Base-by-base conservation (phyloP, 92 coral and sea anemone species). In the Palythoa grandis region DNA sequence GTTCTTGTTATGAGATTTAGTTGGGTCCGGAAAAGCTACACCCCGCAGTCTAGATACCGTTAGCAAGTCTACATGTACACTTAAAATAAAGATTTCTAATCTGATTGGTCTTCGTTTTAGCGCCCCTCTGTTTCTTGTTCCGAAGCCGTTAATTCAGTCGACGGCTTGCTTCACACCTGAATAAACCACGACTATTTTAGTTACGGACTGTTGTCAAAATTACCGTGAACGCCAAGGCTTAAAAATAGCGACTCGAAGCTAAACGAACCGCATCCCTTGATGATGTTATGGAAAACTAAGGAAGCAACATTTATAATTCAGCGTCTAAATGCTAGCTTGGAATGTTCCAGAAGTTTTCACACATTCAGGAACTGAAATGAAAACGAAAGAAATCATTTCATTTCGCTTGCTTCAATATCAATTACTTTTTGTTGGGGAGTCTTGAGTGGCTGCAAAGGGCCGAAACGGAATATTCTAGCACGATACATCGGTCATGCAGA, bases 331-430 rank as follows among this genome's bases (percentile, higher is more conserved):
- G 52, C 19, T 29, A 0, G 57, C 72, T 68, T 47, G 14, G 74
- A 80, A 80, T 29, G 43, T 67, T 80, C 85, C 47, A 80, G 85
- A 80, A 17, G 25, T 61, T 39, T 6, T 15, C 5, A 15, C 11
- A 48, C 72, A 24, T 11, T 80, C 48, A 22, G 53, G 9, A 24
- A 60, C 83, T 60, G 39, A 29, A 76, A 22, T 54, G 63, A 53
- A 19, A 53, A 12, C 66, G 68, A 80, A 23, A 67, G 60, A 80
- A 43, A 23, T 80, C 43, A 50, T 80, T 80, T 66, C 50, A 80
- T 67, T 79, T 80, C n/a, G 58, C 57, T 52, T 78, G 72, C 38
- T 15, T 80, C 85, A 80, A 80, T 80, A 80, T 80, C 85, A 80
- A 63, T 66, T 80, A 50, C 67, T 66, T 47, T 80, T 29, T 80